Evolutionary conservation across 2,113 vertebrate genomes (phyloP).

Genomic region (Lepisosteus oculatus): DNA sequence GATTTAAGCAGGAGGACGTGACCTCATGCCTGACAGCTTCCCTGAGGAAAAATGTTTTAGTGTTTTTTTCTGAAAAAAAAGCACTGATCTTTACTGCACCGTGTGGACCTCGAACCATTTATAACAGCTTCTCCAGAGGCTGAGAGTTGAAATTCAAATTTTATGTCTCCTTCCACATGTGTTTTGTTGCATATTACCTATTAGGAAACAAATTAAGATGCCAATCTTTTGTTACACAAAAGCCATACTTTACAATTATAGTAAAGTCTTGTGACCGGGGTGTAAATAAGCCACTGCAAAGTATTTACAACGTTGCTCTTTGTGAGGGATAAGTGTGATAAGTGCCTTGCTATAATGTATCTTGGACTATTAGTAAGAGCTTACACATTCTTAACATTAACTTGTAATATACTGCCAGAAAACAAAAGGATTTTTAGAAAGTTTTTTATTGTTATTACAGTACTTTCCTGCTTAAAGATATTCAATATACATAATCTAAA

Average conservation of each 20-base stretch:
- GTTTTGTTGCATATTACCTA: slow-evolving; percentile 9
- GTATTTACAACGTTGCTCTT: slow-evolving; percentile 45
- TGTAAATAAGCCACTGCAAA: slow-evolving; percentile 43
- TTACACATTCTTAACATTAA: slow-evolving; percentile 29
- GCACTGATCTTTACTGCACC: neutral
- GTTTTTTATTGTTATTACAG: slow-evolving; percentile 37
- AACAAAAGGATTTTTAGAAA: slow-evolving; percentile 39
- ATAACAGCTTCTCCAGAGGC: neutral
- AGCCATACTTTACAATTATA: slow-evolving; percentile 24
- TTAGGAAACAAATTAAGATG: slow-evolving; percentile 11
- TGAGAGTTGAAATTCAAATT: neutral
- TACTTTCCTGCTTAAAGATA: slow-evolving; percentile 46
- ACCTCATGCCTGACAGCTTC: slow-evolving; percentile 8
- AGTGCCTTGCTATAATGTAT: slow-evolving; percentile 48
- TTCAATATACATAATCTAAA: slow-evolving; percentile 55
- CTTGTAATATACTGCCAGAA: slow-evolving; percentile 35
- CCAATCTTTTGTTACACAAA: slow-evolving; percentile 19
- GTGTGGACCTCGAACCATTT: neutral
- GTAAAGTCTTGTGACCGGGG: slow-evolving; percentile 39
- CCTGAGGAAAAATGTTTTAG: slow-evolving; percentile 25
- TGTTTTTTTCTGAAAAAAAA: slow-evolving; percentile 12
- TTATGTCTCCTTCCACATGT: slow-evolving; percentile 6
- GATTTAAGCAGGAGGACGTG: slow-evolving; percentile 4
- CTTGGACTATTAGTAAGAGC: slow-evolving; percentile 26
- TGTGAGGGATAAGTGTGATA: slow-evolving; percentile 51